Base-by-base conservation (phyloP, 2,888 invertebrate genomes). In the Cosmorhoe ocellata region DNA sequence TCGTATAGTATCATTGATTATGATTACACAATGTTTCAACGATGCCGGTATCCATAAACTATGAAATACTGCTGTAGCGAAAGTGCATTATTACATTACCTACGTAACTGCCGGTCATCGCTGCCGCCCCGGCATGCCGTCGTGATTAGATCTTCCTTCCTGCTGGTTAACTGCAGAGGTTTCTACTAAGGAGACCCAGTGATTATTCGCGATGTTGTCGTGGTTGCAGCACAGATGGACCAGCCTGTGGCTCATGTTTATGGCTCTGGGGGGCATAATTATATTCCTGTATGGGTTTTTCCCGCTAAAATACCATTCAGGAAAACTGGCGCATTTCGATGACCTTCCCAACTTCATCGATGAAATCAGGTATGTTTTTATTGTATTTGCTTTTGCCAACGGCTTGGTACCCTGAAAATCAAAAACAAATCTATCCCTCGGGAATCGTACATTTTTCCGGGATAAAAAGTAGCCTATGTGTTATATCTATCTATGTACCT, bases 221-320 rank as follows among this genome's bases (percentile, higher is more conserved):
- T 83, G 83, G 81, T 64, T 90, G 28, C 81, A 80, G 54, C 76
- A 87, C 62, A 78, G 84, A 69, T 90, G 90, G 90, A 84, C 83
- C 40, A 70, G 81, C 56, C 71, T 91, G 4, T 82, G 81, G 72
- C 76, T 90, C 4, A 74, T 91, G 42, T 65, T 85, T 38, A 67
- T 76, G 58, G 82, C 78, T 7, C 67, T 85, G 6, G 78, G 76
- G 26, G 82, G 76, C 76, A 62, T 91, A 12, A 63, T 77, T 47
- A 66, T 93, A 34, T 93, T 92, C 73, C 74, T 93, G 48, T 91
- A 90, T 76, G 93, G 93, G 33, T 93, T 92, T 79, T 92, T 93
- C 63, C 92, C 93, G 36, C 64, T 92, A 48, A 91, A 90, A 66
- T 90, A 91, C 63, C 84, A 89, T 72, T 84, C 91, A 62, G 87